Evolutionary conservation across 2,888 invertebrate genomes (phyloP).

Genomic region (Zhengitettix transpicula): DNA sequence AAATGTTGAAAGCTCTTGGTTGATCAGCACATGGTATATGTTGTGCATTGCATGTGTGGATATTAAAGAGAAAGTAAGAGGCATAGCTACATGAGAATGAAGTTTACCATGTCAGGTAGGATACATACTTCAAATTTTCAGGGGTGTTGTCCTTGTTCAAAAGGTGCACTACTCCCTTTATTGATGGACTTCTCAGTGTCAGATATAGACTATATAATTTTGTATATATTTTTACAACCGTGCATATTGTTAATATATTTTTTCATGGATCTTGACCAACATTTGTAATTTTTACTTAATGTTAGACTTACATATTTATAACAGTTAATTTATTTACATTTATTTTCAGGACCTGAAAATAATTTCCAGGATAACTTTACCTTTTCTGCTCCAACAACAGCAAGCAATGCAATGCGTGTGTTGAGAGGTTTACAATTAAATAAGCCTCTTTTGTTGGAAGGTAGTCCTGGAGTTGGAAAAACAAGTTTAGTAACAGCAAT

Average conservation of each 20-base stretch:
- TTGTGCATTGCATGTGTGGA: no score
- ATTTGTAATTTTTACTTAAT: background rate
- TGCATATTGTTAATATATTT: background rate
- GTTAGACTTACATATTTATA: background rate
- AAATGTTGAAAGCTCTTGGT: no score
- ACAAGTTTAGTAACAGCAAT: conserved; percentile 85
- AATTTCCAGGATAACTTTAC: conserved; percentile 35
- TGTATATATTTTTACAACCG: no score
- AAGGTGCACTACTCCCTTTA: no score
- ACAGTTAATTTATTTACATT: background rate
- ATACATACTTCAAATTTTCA: no score
- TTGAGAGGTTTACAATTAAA: conserved; percentile 70
- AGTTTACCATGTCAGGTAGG: no score
- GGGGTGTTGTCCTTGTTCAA: no score
- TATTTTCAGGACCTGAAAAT: background rate
- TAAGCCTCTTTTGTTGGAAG: conserved; percentile 85
- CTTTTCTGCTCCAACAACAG: conserved; percentile 63
- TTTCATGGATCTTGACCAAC: background rate
- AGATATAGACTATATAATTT: no score
- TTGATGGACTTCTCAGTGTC: no score
- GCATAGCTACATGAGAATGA: no score
- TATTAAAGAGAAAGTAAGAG: no score
- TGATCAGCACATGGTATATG: no score
- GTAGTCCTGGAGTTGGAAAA: conserved; percentile 96
- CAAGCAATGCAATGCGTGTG: conserved; percentile 65